Evolutionary conservation across 2,113 vertebrate genomes (phyloP), one percentile per base, ranked within the genome.

Genomic region (Abramis brama): DNA sequence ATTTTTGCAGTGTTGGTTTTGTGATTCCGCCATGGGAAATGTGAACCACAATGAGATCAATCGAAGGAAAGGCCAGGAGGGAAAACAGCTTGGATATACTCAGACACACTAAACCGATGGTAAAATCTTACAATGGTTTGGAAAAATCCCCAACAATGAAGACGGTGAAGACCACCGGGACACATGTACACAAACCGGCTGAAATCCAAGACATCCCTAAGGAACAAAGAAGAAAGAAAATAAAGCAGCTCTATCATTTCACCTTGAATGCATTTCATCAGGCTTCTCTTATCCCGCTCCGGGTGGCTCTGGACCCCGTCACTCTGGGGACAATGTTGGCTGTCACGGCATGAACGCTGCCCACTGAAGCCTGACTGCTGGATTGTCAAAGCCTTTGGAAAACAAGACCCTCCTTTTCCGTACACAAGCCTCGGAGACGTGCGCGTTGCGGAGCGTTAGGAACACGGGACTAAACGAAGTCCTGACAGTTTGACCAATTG

Each of bases 221-320:
- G 81, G 75, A 73, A 76, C 62, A 77, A 68, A 86, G 66, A 71
- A 78, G 59, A 59, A 30, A 64, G 83, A 84, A 87, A 87, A 86
- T 87, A 88, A 88, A 86, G 85, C 85, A 82, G 70, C 81, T 85
- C 79, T 73, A 91, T 90, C 86, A 87, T 91, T 89, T 91, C 88
- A 91, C 85, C 87, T 89, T 83, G 80, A 91, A 87, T 85, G 89
- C 81, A 25, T 90, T 87, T 86, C 85, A 89, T 89, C 86, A 77
- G 68, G 39, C 79, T 85, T 68, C 85, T 80, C 50, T 87, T 85
- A 86, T 84, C 84, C 73, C 5, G 27, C 83, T 83, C 81, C 43
- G 39, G 52, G 8, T 50, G 45, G 77, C 68, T 83, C 86, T 76
- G 70, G 78, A 64, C 78, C 59, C 84, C 85, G 88, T 87, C 88